A percentile compares a stretch with the other conserved stretches of the same genome.
phyloP scores from a whole-genome alignment of 1,140 invertebrate genomes.

The Drosophila pectinifera region DNA sequence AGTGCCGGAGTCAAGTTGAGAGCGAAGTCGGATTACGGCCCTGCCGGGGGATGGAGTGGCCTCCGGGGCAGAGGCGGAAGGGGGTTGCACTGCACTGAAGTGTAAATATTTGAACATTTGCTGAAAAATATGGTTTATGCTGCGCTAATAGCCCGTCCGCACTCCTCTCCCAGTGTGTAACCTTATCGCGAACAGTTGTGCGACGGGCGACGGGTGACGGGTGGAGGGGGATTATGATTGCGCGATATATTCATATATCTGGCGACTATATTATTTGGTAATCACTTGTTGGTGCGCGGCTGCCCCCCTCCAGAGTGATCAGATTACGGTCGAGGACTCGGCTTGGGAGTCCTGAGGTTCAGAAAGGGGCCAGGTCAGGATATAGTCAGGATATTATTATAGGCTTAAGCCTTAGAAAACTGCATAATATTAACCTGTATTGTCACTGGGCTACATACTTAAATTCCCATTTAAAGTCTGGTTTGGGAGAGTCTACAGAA shows the following conservation, averaged over 20 bases:
- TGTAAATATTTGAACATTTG: slow-evolving; percentile 83
- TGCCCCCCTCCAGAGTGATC: no score
- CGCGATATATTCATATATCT: slow-evolving; percentile 2
- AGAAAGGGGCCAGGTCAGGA: no score
- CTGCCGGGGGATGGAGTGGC: slow-evolving; percentile 3
- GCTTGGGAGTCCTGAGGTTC: no score
- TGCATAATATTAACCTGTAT: no score
- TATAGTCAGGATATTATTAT: no score
- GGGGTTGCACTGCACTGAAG: slow-evolving; percentile 37
- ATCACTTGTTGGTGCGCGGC: slow-evolving; percentile 22
- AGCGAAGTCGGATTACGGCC: slow-evolving; percentile 74
- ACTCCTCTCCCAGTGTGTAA: slow-evolving; percentile 51
- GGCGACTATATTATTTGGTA: slow-evolving; percentile 1
- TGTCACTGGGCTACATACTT: no score
- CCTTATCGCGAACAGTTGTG: slow-evolving; percentile 74
- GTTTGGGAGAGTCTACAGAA: no score
- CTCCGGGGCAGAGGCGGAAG: not conserved
- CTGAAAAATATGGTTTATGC: slow-evolving; percentile 80
- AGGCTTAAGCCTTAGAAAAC: no score
- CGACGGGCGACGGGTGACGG: not conserved
- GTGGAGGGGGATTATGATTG: slow-evolving; percentile 21
- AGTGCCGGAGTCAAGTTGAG: slow-evolving; percentile 78
- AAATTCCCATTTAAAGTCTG: no score
- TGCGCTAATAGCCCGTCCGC: slow-evolving; percentile 55
- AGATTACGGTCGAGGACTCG: no score